phyloP scores from a whole-genome alignment of 2,113 vertebrate species.

The Porphyrio hochstetteri region DNA sequence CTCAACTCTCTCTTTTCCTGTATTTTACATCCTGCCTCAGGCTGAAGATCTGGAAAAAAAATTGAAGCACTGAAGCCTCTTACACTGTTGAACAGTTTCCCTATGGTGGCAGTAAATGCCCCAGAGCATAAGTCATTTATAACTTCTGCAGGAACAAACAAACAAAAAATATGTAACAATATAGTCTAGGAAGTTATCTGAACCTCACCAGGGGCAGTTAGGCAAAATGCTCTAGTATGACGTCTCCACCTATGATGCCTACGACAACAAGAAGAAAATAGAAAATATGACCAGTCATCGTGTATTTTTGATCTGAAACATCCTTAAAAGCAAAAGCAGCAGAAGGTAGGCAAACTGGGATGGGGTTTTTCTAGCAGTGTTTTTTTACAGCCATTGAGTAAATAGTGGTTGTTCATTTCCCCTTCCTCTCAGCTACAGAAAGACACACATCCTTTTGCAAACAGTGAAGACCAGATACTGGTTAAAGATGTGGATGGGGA shows the following conservation, averaged over 20 bases:
- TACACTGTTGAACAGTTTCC: not conserved
- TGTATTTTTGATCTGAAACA: not conserved
- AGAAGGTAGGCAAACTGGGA: not conserved
- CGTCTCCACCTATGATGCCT: not conserved
- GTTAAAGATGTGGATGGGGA: not conserved
- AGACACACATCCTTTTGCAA: not conserved
- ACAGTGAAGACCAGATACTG: not conserved
- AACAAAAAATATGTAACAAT: not conserved
- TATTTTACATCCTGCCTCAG: slow-evolving; percentile 16
- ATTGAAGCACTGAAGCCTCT: not conserved
- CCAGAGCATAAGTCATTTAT: not conserved
- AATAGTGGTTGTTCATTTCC: not conserved
- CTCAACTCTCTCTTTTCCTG: not conserved
- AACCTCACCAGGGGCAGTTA: not conserved
- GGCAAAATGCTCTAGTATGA: not conserved
- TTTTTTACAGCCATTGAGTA: not conserved
- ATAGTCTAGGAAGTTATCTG: not conserved
- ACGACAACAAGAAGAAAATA: not conserved
- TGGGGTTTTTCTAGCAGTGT: not conserved
- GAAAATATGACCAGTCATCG: not conserved
- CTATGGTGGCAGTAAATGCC: slow-evolving; percentile 1
- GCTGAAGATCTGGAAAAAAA: slow-evolving; percentile 1
- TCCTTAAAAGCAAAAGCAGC: not conserved
- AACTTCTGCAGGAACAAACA: slow-evolving; percentile 41
- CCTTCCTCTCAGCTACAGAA: not conserved